Conservation (phyloP, 2,888 invertebrate species). For the Lycocerus yunnanus region DNA sequence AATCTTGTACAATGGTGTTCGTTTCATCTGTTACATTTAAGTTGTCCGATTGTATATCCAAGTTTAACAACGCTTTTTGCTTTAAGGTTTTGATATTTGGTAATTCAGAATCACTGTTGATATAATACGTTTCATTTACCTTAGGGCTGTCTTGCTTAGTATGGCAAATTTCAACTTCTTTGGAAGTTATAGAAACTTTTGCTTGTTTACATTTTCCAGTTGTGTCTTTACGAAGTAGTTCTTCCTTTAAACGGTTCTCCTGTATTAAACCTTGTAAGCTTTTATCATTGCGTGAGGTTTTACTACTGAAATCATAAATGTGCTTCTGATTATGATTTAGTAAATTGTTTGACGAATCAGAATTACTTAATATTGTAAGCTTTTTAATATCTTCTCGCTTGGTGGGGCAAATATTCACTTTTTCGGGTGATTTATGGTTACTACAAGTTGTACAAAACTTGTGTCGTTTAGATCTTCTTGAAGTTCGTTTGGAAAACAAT, state of each 20-base stretch:
- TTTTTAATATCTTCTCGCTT: not conserved
- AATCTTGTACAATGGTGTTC: not conserved
- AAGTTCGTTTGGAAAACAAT: not conserved
- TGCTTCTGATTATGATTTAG: not conserved
- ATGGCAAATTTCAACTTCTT: not conserved
- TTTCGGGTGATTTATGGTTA: not conserved
- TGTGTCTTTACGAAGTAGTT: not conserved
- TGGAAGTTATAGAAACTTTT: not conserved
- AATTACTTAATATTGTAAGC: too few relatives aligned
- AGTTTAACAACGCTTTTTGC: not conserved
- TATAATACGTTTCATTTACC: not conserved
- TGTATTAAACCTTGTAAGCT: not conserved
- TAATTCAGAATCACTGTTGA: not conserved
- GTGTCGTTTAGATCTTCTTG: not conserved
- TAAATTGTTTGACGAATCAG: not conserved
- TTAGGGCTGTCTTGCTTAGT: not conserved
- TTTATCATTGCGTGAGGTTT: not conserved
- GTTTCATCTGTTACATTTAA: not conserved
- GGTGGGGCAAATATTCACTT: not conserved
- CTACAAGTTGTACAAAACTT: not conserved
- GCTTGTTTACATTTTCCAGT: not conserved
- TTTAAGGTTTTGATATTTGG: not conserved
- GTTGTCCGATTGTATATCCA: not conserved
- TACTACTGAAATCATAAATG: not conserved
- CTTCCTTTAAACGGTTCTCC: not conserved